Base-by-base conservation (phyloP, 1,140 invertebrate species). In the Drosophila nikananu region DNA sequence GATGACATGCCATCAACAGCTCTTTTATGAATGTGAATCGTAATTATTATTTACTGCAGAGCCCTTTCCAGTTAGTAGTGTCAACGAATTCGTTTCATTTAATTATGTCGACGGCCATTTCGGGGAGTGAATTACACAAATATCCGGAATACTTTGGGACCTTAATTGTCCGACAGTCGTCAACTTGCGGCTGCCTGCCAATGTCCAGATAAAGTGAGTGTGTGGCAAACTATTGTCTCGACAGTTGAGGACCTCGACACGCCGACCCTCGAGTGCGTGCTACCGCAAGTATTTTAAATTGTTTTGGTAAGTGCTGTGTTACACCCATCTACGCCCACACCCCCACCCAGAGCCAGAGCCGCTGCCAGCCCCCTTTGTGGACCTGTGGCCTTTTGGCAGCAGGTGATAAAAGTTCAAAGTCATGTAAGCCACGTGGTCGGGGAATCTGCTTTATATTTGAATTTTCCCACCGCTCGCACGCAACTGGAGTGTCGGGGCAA, bases 351-450 rank as follows among this genome's bases (percentile, higher is more conserved):
- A 25, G 21, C 21, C 21, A 23, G 4, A 25, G 21, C 21, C 21
- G 15, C 6, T 17, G 23, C 51, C 49, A 21, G 10, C 19, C 9
- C 25, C 65, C 37, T 17, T 7, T 59, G 15, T 17, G 21, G 44
- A 21, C 6, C 30, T 37, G 49, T 17, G 5, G 27, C 25, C 48
- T 37, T 65, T 58, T 62, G 39, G 59, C 75, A 71, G 51, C 76
- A 83, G 81, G 81, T 80, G 81, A 83, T 83, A 83, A 83, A 83
- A 83, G 81, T 83, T 83, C 76, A 83, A 79, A 83, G 81, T 83
- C 80, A 73, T 82, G 67, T 74, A 60, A 81, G 80, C 48, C 64
- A 68, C 73, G 79, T 71, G 66, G 80, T 68, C 42, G 35, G 35
- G 70, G 68, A 73, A 74, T 74, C 68, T 77, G 64, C 79, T 77